Base-by-base conservation (phyloP, 2,113 vertebrate genomes). In the Delphinus delphis region DNA sequence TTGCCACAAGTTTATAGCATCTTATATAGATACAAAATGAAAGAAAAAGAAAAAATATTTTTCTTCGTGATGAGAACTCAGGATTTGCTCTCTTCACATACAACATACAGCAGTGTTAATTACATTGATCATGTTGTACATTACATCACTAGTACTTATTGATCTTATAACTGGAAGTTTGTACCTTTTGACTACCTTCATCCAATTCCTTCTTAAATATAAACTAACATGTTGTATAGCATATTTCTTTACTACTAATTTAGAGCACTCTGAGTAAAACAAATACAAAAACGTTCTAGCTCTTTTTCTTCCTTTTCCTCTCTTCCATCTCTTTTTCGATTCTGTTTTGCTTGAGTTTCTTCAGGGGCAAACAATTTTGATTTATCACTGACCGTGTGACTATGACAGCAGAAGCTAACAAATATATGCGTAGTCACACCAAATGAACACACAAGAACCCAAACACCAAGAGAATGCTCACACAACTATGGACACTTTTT, bases 301-400 rank as follows among this genome's bases (percentile, higher is more conserved):
- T 98, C 90, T 97, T 98, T 85, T 95, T 97, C 95, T 97, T 97
- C 4, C 70, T 86, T 84, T 87, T 68, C 70, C 18, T n/a, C 20
- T 10, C 6, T 92, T 98, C 94, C 94, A 97, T 94, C 97, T 98
- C 98, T 98, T 99, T 97, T 80, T 95, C 5, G 14, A 80, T 97
- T 98, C 98, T 99, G 98, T 99, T 99, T 99, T 99, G 98, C 99
- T 98, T 99, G 98, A 99, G 98, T 98, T 98, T 99, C 99, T 99
- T 99, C 99, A 98, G 99, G 99, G 99, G 99, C 99, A 99, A 99
- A 99, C 99, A 99, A 98, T 99, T 99, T 99, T 98, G 99, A 98
- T 99, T 99, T 99, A 99, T 99, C 99, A 99, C 99, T 99, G 99
- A 99, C 99, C 99, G 98, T 98, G 99, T 99, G 99, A 99, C 98